Evolutionary conservation across 2,797 vertebrate genomes (phyloP).

Genomic region (Alosa sapidissima): DNA sequence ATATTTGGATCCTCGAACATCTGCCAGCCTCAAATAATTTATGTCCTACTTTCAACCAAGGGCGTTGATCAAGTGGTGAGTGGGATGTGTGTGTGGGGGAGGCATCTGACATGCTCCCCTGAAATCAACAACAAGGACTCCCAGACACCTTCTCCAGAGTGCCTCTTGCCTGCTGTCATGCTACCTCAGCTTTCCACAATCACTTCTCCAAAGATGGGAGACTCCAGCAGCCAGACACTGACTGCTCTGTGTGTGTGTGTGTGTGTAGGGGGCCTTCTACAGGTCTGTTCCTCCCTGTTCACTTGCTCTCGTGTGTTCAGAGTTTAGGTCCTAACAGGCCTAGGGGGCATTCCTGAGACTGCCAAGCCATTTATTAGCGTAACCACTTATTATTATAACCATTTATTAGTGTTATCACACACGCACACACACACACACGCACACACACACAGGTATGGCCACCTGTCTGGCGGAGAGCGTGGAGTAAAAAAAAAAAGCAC

Average conservation of each 20-base stretch:
- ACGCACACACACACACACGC: background rate
- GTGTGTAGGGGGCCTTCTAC: conserved; percentile 32
- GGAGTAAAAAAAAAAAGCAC: background rate
- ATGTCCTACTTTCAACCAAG: conserved; percentile 60
- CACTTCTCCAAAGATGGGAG: background rate
- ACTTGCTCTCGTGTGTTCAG: background rate
- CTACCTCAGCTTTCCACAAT: background rate
- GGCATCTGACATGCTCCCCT: conserved; percentile 50
- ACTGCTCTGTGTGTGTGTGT: background rate
- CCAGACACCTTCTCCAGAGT: background rate
- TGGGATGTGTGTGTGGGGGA: conserved; percentile 51
- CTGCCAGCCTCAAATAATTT: conserved; percentile 68
- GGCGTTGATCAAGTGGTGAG: background rate
- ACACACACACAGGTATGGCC: no score
- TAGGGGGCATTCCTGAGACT: background rate
- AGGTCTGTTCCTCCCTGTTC: conserved; percentile 4
- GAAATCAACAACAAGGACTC: background rate
- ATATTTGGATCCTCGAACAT: conserved; percentile 71
- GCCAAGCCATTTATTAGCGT: conserved; percentile 29
- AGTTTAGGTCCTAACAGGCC: background rate
- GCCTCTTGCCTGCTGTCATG: background rate
- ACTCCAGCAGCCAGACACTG: background rate
- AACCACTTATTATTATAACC: no score
- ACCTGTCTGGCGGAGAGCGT: background rate
- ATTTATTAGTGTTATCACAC: no score